phyloP scores from a whole-genome alignment of 2,797 vertebrate species.

The Borostomias antarcticus region DNA sequence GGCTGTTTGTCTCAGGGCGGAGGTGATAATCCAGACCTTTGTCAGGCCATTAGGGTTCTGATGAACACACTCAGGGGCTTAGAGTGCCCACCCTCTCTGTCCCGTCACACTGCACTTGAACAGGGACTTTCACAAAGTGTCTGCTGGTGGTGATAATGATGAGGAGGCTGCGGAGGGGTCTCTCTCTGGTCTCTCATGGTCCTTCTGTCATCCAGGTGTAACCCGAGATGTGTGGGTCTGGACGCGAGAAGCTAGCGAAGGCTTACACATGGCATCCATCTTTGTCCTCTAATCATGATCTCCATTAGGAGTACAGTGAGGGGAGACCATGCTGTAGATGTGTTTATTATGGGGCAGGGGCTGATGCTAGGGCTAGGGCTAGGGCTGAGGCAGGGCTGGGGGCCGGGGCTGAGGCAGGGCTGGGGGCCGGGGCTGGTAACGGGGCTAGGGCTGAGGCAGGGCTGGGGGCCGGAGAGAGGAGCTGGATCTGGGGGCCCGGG shows the following conservation, averaged over 20 bases:
- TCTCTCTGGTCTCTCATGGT: constrained; percentile 19
- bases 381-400: neutral
- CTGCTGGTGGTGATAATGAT: constrained; percentile 28
- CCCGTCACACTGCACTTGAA: constrained; percentile 42
- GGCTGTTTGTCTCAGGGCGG: constrained; percentile 79
- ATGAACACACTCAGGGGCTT: constrained; percentile 49
- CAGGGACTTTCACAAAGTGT: constrained; percentile 37
- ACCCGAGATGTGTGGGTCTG: constrained; percentile 1
- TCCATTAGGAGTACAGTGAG: neutral
- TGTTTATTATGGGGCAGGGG: neutral
- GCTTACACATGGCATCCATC: neutral
- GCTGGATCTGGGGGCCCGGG: constrained; percentile 41
- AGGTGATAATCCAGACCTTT: constrained; percentile 84
- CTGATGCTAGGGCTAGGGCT: neutral
- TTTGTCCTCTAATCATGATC: neutral
- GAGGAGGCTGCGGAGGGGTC: constrained; percentile 24
- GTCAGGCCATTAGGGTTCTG: constrained; percentile 76
- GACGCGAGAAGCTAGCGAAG: neutral
- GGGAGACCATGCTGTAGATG: neutral
- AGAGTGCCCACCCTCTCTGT: constrained; percentile 30
- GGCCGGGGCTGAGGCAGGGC: constrained; percentile 15
- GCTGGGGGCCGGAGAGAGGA: constrained; percentile 1
- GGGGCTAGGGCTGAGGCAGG: neutral
- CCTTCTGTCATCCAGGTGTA: constrained; percentile 30
- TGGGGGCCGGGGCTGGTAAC: constrained; percentile 32